Base-by-base conservation (phyloP, 2,888 invertebrate genomes). In the Chymomyza amoena region DNA sequence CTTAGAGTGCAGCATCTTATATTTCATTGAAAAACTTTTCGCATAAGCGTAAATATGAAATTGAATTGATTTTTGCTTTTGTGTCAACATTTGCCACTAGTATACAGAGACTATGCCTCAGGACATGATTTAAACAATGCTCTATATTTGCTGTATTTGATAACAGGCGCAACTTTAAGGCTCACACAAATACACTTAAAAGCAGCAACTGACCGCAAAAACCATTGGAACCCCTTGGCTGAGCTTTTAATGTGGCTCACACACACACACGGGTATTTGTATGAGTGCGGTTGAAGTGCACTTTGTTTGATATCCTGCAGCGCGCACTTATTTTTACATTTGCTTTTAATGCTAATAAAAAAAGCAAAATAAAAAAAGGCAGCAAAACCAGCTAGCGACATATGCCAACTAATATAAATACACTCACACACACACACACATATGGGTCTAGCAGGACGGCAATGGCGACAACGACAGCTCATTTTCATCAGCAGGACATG, bases 1-100 rank as follows among this genome's bases (percentile, higher is more conserved):
- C 10, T 16, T 18, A n/a, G 62, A 60, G 10, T 59, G 52, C 67
- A 62, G 59, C 70, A 71, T 16, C 64, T 77, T 56, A 66, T 71
- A 62, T 73, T 84, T 73, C 82, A 84, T 87, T 73, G 75, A 69
- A 80, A 84, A 89, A 89, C 76, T 89, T 89, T 88, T 77, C 78
- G 69, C 76, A 87, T 88, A 79, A 89, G 77, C 77, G 65, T 77
- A 79, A 84, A 80, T 88, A 84, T 78, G 81, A 75, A 76, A 80
- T 84, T 76, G 78, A 88, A 88, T 84, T 80, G 84, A 89, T 81
- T 89, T 87, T 70, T 72, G 52, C 67, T 70, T 57, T 63, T 69
- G 71, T 68, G 56, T 9, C n/a, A 56, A 56, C 52, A 18, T 54
- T 16, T 20, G 6, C 54, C 9, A 16, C 2, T 54, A 54, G 36